phyloP scores from a whole-genome alignment of 2,113 vertebrate species.

The Vicugna pacos region DNA sequence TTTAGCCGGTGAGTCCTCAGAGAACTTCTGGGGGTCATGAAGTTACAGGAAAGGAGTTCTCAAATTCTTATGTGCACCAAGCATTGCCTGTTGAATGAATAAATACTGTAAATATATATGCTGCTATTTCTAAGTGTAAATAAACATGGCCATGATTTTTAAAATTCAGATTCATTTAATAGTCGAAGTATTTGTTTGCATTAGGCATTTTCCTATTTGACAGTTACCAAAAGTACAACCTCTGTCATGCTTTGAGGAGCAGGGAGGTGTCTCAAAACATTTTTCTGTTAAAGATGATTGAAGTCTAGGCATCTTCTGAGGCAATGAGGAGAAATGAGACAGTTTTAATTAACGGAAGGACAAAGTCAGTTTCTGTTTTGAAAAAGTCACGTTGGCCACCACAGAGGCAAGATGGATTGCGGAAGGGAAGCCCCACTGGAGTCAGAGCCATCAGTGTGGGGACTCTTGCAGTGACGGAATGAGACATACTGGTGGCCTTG shows the following conservation, averaged over 20 bases:
- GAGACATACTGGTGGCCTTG: neutral
- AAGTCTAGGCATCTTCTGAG: neutral
- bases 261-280: neutral
- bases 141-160: slow-evolving; percentile 37
- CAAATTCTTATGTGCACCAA: neutral
- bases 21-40: neutral
- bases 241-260: neutral
- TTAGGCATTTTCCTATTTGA: neutral
- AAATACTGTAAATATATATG: neutral
- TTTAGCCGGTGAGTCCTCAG: neutral
- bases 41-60: neutral
- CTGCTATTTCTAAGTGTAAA: slow-evolving; percentile 50
- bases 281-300: neutral
- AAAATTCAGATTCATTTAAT: neutral
- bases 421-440: neutral
- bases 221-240: neutral
- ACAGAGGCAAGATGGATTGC: neutral
- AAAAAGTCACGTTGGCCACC: neutral
- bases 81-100: neutral
- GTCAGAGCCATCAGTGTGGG: neutral
- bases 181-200: neutral
- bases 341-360: neutral
- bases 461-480: neutral
- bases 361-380: neutral
- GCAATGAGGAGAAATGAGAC: neutral